These are phyloP conservation scores for Gymnoscopelus microlampas DNA, from an alignment of 2,797 vertebrate species.

Conservation along the genomic window DNA sequence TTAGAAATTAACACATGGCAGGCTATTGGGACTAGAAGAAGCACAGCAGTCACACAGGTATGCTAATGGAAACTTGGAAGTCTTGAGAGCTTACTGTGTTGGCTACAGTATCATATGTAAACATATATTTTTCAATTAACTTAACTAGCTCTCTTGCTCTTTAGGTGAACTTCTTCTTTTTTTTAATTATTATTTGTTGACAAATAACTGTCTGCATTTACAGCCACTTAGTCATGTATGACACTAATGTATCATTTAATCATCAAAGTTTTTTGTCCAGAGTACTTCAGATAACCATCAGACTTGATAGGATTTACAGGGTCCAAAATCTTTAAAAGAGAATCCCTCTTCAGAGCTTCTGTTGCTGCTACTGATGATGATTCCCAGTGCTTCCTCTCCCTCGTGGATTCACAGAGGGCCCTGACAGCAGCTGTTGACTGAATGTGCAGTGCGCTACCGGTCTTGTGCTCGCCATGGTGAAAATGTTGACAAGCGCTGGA, in stretches of 20 bases:
- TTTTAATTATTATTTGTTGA: neutral
- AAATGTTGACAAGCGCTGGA: neutral
- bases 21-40: too few relatives aligned
- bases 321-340: neutral
- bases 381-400: slow-evolving; percentile 6
- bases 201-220: neutral
- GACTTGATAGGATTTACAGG: neutral
- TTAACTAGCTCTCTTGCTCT: too few relatives aligned
- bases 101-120: too few relatives aligned
- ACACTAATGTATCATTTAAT: neutral
- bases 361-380: slow-evolving; percentile 19
- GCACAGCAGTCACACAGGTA: too few relatives aligned
- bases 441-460: neutral
- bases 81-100: too few relatives aligned
- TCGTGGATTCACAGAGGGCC: slow-evolving; percentile 1
- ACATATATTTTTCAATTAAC: too few relatives aligned
- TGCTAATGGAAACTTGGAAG: too few relatives aligned
- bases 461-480: neutral
- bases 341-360: neutral
- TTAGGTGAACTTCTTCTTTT: neutral
- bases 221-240: neutral
- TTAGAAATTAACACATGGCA: too few relatives aligned
- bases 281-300: slow-evolving; percentile 4
- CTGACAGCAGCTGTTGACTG: slow-evolving; percentile 1
- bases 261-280: too few relatives aligned